These are phyloP conservation scores for Seriola quinqueradiata DNA, from an alignment of 2,113 vertebrate species.

Conservation along the genomic window DNA sequence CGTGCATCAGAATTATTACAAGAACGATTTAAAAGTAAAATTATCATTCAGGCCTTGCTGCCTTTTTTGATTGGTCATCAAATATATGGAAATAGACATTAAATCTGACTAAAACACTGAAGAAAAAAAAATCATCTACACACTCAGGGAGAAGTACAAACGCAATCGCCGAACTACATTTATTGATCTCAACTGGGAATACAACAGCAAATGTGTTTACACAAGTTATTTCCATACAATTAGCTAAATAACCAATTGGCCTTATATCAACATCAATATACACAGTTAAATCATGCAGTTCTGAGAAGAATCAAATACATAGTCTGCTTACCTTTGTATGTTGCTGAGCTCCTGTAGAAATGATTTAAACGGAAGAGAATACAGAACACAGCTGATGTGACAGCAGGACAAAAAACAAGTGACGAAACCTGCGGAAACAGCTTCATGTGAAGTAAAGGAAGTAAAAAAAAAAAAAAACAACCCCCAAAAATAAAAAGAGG, in stretches of 20 bases:
- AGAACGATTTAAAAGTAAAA: not conserved
- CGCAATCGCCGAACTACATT: not conserved
- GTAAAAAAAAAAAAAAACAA: not conserved
- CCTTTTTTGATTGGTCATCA: not conserved
- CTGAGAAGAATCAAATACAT: not conserved
- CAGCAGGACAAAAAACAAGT: not conserved
- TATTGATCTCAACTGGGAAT: not conserved
- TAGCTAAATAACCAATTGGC: not conserved
- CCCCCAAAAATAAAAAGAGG: slow-evolving; percentile 5
- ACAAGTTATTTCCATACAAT: not conserved
- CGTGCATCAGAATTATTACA: not conserved
- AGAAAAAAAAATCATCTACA: not conserved
- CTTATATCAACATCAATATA: not conserved
- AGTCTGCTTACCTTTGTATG: slow-evolving; percentile 19
- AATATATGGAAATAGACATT: not conserved
- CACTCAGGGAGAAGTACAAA: not conserved
- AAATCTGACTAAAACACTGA: not conserved
- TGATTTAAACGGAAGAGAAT: not conserved
- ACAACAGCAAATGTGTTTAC: not conserved
- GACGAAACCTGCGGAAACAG: not conserved
- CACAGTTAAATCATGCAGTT: not conserved
- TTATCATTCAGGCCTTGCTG: not conserved
- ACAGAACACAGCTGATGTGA: not conserved
- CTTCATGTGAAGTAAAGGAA: not conserved
- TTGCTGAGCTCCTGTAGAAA: not conserved